Percentiles rank a stretch among this genome's conserved stretches.
phyloP scores from a whole-genome alignment of 2,113 vertebrate species.

The Hirundichthys speculiger region DNA sequence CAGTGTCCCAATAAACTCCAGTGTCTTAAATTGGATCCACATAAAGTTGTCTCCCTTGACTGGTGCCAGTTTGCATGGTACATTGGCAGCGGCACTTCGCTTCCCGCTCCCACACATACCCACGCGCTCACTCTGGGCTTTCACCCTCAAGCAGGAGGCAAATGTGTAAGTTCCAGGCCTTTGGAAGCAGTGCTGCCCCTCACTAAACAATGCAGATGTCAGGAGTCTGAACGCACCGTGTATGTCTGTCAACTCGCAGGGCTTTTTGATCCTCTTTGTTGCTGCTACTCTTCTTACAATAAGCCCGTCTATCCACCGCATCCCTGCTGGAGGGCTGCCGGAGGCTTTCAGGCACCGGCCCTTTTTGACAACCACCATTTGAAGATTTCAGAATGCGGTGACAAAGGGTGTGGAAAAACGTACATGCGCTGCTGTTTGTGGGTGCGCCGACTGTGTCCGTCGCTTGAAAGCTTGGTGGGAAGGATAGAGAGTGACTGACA shows the following conservation, averaged over 20 bases:
- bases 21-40: conserved; percentile 7
- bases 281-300: conserved; percentile 41
- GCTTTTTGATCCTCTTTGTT: conserved; percentile 65
- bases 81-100: conserved; percentile 7
- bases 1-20: too few species aligned
- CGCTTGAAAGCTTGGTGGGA: conserved; percentile 34
- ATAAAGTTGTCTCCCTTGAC: conserved; percentile 10
- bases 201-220: conserved; percentile 50
- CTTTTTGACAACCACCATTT: conserved; percentile 67
- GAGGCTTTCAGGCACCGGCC: conserved; percentile 71
- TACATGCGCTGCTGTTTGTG: conserved; percentile 19
- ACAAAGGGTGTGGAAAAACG: conserved; percentile 51
- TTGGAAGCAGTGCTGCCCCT: conserved; percentile 18
- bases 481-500: conserved; percentile 78
- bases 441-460: conserved; percentile 29
- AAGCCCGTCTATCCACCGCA: conserved; percentile 53
- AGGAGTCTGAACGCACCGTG: conserved; percentile 31
- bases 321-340: conserved; percentile 57
- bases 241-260: conserved; percentile 53
- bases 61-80: conserved; percentile 11
- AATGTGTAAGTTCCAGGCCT: conserved; percentile 19
- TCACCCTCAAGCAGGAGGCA: conserved; percentile 25
- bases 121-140: conserved; percentile 36
- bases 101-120: conserved; percentile 26
- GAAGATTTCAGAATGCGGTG: conserved; percentile 63